Conservation (phyloP, 1,140 invertebrate genomes). For the Acromyrmex heyeri region DNA sequence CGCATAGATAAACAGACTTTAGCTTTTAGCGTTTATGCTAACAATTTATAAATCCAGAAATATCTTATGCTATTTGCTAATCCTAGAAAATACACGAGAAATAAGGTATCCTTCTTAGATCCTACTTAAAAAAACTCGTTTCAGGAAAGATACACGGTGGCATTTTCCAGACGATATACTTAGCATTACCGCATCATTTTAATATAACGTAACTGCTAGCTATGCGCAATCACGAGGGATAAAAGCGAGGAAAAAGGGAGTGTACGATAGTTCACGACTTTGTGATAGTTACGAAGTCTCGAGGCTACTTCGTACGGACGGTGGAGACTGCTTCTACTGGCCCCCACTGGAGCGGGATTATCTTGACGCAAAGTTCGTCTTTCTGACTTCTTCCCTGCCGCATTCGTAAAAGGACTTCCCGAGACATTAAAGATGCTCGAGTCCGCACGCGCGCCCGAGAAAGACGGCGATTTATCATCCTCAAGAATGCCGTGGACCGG, state of each 20-base stretch:
- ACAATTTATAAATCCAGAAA: not conserved
- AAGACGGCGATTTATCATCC: constrained; percentile 84
- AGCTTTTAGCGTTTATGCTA: not conserved
- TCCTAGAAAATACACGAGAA: not conserved
- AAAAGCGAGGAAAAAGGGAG: constrained; percentile 19
- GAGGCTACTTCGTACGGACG: constrained; percentile 35
- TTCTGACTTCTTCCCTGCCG: constrained; percentile 21
- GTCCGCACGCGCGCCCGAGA: constrained; percentile 56
- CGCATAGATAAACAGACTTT: not conserved
- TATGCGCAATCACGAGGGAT: constrained; percentile 12
- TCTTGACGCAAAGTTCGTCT: constrained; percentile 68
- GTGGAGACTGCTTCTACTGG: constrained; percentile 54
- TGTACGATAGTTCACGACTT: constrained; percentile 32
- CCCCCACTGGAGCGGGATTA: constrained; percentile 56
- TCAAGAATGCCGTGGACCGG: constrained; percentile 62
- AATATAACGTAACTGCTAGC: constrained; percentile 34
- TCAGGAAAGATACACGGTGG: not conserved
- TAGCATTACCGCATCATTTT: constrained; percentile 14
- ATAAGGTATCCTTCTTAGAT: not conserved
- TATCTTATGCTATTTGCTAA: not conserved
- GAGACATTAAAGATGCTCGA: constrained; percentile 79
- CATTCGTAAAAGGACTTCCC: constrained; percentile 65
- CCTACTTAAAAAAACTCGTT: constrained; percentile 29
- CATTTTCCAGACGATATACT: constrained; percentile 11
- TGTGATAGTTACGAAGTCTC: constrained; percentile 67